phyloP scores from a whole-genome alignment of 2,797 vertebrate species.

The Lacerta viridis region DNA sequence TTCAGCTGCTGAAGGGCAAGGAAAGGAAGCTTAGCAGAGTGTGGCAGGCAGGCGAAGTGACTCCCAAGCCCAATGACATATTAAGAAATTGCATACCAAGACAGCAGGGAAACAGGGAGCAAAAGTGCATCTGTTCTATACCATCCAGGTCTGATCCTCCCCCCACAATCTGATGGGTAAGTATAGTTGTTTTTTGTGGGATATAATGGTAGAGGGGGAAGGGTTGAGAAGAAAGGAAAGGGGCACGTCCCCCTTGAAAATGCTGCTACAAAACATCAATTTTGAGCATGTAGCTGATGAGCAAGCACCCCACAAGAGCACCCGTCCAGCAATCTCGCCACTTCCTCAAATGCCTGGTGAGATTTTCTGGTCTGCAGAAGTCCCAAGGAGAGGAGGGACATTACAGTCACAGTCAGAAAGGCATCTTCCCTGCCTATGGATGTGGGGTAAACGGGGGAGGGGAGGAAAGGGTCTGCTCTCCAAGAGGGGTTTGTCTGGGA shows the following conservation, averaged over 20 bases:
- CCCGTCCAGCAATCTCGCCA: constrained; percentile 62
- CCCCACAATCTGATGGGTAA: constrained; percentile 66
- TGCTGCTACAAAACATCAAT: constrained; percentile 49
- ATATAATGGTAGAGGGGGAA: constrained; percentile 33
- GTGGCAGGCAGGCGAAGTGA: constrained; percentile 6
- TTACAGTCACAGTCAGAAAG: constrained; percentile 55
- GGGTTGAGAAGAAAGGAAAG: constrained; percentile 33
- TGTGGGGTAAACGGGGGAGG: constrained; percentile 65
- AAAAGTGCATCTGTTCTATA: constrained; percentile 16
- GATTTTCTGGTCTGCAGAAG: constrained; percentile 67
- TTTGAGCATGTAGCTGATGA: constrained; percentile 32
- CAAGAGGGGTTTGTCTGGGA: constrained; percentile 74
- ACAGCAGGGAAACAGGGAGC: constrained; percentile 5
- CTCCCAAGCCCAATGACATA: background rate
- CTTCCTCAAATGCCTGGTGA: constrained; percentile 74
- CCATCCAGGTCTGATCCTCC: constrained; percentile 58
- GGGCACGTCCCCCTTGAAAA: constrained; percentile 61
- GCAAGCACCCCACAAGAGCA: constrained; percentile 62
- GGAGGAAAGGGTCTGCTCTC: constrained; percentile 74
- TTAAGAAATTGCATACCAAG: constrained; percentile 21
- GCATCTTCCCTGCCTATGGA: constrained; percentile 63
- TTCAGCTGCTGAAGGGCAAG: constrained; percentile 25
- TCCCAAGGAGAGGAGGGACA: constrained; percentile 64
- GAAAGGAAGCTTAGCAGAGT: background rate
- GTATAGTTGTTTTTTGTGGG: constrained; percentile 65